Base-by-base conservation (phyloP, 1,140 invertebrate species). In the Drosophila saltans region DNA sequence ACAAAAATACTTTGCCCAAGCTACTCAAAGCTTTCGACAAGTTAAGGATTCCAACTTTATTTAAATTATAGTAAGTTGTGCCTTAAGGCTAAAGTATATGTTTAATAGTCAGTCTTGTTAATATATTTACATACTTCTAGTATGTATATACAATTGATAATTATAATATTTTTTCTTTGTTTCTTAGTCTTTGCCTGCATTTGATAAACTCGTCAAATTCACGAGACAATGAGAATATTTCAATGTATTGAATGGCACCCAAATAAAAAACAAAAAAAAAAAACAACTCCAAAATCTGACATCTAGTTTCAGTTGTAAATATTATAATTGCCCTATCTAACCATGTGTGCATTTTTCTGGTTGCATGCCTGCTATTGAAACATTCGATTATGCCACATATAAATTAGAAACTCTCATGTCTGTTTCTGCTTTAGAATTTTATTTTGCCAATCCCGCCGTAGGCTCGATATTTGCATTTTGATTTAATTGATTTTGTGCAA, bases 401-500 rank as follows among this genome's bases (percentile, higher is more conserved):
- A 60, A 16, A 48, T 56, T 39, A 16, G 33, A 60, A 10, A 11
- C 41, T 63, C 16, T 30, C 41, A 36, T 58, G 59, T 60, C 40
- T 40, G 57, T 67, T 61, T 45, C 16, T 56, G 45, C 33, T 75
- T 72, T 59, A 1, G 26, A 26, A 40, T 24, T 59, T 64, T 59
- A 30, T 40, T 28, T 39, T 9, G 7, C 41, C 45, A 24, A 24
- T n/a, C 8, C 30, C 6, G 28, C 30, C 6, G 28, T 43, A 36
- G 45, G 45, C 45, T 52, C 45, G 21, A 52, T 52, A 61, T 79
- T 82, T 57, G 10, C 72, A 72, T 86, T 78, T 66, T 33, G 10
- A 57, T 75, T 81, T 63, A 86, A 79, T 86, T 85, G 79, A 85
- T 81, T 85, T 82, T 79, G 70, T 75, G 68, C 39, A 69, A 70